Percentiles rank a stretch among this genome's conserved stretches.
phyloP scores from a whole-genome alignment of 1,140 invertebrate species.

The Mycetomoellerius zeteki region DNA sequence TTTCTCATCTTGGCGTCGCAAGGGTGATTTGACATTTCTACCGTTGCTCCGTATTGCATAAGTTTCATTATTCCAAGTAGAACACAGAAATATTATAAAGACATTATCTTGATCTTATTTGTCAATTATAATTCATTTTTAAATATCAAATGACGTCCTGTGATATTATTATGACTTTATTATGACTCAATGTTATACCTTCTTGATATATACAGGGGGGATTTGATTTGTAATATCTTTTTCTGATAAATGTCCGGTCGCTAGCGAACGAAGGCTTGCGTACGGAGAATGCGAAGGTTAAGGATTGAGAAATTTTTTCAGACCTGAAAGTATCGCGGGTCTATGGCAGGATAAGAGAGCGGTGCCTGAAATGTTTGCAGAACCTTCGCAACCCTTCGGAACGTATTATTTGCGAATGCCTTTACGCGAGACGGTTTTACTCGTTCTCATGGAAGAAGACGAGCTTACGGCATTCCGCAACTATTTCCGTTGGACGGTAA shows the following conservation, averaged over 20 bases:
- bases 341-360: conserved; percentile 67
- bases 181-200: background rate
- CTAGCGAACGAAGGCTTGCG: conserved; percentile 5
- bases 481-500: conserved; percentile 70
- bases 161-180: too few species aligned
- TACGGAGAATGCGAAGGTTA: conserved; percentile 42
- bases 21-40: background rate
- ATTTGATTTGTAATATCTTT: background rate
- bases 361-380: conserved; percentile 74
- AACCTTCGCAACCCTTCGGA: conserved; percentile 68
- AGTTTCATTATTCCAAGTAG: background rate
- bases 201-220: background rate
- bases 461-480: conserved; percentile 59
- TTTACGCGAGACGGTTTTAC: conserved; percentile 65
- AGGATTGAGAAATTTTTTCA: conserved; percentile 49
- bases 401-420: conserved; percentile 79
- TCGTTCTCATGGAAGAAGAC: conserved; percentile 74
- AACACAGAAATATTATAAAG: too few species aligned
- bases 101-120: too few species aligned
- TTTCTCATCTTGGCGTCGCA: background rate
- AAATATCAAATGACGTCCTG: too few species aligned
- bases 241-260: background rate
- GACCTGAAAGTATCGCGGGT: conserved; percentile 63
- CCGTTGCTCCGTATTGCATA: background rate
- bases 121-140: too few species aligned